Evolutionary conservation across 1,140 invertebrate genomes (phyloP).

Genomic region (Heliothis virescens): DNA sequence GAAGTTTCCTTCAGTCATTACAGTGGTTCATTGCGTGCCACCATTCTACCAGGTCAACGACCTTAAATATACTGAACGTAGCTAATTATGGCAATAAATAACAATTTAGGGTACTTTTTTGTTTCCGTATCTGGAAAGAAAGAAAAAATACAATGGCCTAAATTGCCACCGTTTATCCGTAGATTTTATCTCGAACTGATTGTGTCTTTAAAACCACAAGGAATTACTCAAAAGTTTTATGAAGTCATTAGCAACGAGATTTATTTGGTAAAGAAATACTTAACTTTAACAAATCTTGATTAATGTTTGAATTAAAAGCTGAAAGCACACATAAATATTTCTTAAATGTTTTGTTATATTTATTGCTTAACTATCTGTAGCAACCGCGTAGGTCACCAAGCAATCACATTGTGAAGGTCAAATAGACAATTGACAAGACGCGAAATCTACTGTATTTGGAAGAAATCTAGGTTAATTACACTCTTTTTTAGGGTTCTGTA

Average conservation of each 20-base stretch:
- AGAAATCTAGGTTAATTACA: no score
- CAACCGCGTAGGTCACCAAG: no score
- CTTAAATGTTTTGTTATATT: no score
- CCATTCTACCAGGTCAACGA: constrained; percentile 37
- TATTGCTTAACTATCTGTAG: no score
- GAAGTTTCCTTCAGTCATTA: constrained; percentile 35
- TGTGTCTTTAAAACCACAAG: constrained; percentile 8
- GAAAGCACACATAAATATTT: no score
- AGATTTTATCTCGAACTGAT: constrained; percentile 19
- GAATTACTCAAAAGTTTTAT: neutral
- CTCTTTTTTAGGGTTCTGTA: no score
- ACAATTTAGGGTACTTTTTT: constrained; percentile 42
- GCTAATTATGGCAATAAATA: constrained; percentile 46
- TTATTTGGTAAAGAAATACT: no score
- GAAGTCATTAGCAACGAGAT: no score
- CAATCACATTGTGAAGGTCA: no score
- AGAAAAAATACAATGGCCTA: no score
- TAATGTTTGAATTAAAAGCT: neutral
- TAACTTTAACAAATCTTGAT: neutral
- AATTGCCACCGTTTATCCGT: constrained; percentile 3
- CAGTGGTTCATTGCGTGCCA: constrained; percentile 33
- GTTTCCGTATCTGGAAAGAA: neutral
- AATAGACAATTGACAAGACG: no score
- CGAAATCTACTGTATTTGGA: no score
- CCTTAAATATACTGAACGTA: constrained; percentile 34